These are phyloP conservation scores for Sthenelais limicola DNA, from an alignment of 2,888 invertebrate species.

Conservation along the genomic window DNA sequence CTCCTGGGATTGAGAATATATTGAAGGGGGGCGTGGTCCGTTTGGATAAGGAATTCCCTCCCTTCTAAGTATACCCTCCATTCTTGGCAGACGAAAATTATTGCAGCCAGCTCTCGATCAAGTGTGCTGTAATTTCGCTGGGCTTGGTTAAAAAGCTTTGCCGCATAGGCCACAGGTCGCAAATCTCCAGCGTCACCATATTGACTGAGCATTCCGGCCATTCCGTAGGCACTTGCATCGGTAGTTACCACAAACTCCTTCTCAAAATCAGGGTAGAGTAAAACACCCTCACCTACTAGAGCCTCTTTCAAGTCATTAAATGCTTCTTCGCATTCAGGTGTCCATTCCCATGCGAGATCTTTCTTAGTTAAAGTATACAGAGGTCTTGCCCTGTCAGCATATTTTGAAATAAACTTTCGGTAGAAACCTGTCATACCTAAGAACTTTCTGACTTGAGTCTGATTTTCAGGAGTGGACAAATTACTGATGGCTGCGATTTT, in stretches of 20 bases:
- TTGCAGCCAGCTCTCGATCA: background rate
- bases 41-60: too few relatives aligned
- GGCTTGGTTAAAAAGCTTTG: background rate
- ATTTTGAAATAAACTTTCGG: background rate
- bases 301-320: background rate
- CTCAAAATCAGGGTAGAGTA: background rate
- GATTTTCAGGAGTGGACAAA: background rate
- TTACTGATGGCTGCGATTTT: background rate
- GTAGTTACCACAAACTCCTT: background rate
- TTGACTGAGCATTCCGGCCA: background rate
- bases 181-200: background rate
- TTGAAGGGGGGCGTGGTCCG: too few relatives aligned
- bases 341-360: background rate
- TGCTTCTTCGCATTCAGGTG: background rate
- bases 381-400: background rate
- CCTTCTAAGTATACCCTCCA: conserved; percentile 1
- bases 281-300: background rate
- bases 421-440: background rate
- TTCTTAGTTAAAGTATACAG: background rate
- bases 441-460: background rate
- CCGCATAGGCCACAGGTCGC: background rate
- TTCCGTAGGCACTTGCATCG: background rate
- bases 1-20: too few relatives aligned
- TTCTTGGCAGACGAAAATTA: background rate
- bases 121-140: background rate